Conservation (phyloP, 2,888 invertebrate genomes). For the Pachymerium ferrugineum region DNA sequence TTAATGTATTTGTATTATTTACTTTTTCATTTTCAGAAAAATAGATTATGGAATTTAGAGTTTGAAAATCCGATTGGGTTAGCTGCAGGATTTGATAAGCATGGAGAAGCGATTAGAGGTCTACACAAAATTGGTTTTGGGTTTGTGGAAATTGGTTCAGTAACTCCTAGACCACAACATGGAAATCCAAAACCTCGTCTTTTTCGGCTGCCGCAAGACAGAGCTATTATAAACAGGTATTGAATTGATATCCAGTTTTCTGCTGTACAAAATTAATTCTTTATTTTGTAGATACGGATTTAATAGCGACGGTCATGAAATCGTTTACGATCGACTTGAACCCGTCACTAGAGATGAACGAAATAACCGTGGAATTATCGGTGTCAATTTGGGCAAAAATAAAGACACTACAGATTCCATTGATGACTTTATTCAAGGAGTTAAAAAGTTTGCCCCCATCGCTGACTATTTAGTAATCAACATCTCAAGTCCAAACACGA, state of each 20-base stretch:
- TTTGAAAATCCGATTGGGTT: constrained; percentile 91
- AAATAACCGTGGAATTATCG: constrained; percentile 56
- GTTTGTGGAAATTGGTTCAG: constrained; percentile 91
- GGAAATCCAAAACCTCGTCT: constrained; percentile 92
- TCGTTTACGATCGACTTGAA: constrained; percentile 63
- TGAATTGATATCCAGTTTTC: background rate
- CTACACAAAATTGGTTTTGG: constrained; percentile 83
- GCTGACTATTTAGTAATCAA: constrained; percentile 97
- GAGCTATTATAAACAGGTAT: constrained; percentile 85
- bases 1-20: background rate
- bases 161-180: constrained; percentile 86
- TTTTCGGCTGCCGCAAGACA: constrained; percentile 76
- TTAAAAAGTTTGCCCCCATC: constrained; percentile 69
- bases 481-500: constrained; percentile 94
- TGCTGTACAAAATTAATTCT: too few relatives aligned
- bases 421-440: constrained; percentile 78
- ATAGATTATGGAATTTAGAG: constrained; percentile 62
- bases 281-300: constrained; percentile 67
- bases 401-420: constrained; percentile 69
- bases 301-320: constrained; percentile 87
- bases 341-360: background rate
- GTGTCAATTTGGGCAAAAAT: constrained; percentile 95
- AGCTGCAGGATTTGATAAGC: constrained; percentile 98
- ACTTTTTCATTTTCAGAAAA: constrained; percentile 54
- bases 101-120: constrained; percentile 82